phyloP scores from a whole-genome alignment of 1,140 invertebrate genomes.

The Drosophila pseudoobscura region DNA sequence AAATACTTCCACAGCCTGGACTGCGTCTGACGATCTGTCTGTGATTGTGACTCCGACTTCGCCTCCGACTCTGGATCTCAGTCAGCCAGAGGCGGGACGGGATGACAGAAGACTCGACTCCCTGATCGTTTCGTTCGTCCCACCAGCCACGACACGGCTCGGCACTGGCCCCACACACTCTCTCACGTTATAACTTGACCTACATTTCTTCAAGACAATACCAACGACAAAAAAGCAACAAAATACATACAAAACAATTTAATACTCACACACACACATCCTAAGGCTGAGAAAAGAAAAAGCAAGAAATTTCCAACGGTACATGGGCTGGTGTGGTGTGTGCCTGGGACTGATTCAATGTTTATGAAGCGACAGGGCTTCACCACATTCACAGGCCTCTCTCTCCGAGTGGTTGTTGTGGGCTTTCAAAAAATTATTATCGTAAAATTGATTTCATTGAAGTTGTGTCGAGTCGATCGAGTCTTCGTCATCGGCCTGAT shows the following conservation, averaged over 20 bases:
- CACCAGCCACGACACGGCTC: constrained; percentile 44
- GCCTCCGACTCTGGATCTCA: constrained; percentile 41
- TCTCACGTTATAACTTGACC: constrained; percentile 71
- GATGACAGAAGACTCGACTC: constrained; percentile 13
- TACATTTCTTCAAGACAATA: constrained; percentile 79
- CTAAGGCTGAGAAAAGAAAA: constrained; percentile 68
- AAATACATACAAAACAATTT: constrained; percentile 50
- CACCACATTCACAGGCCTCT: constrained; percentile 41
- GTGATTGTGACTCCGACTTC: not conserved
- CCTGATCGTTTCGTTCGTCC: constrained; percentile 44
- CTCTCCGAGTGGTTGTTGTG: constrained; percentile 11
- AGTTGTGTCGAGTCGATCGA: constrained; percentile 53
- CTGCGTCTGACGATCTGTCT: too few species aligned
- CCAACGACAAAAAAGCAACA: constrained; percentile 67
- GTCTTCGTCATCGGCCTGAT: constrained; percentile 39
- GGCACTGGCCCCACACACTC: constrained; percentile 34
- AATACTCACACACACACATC: constrained; percentile 33
- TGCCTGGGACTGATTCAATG: constrained; percentile 62
- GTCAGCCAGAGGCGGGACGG: constrained; percentile 44
- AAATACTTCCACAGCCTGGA: constrained; percentile 51
- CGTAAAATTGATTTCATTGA: constrained; percentile 82
- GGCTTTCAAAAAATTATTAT: constrained; percentile 76
- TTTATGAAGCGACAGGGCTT: constrained; percentile 73
- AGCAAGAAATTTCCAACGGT: constrained; percentile 81
- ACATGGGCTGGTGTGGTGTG: constrained; percentile 39